Evolutionary conservation across 2,113 vertebrate species (phyloP), one percentile per base, ranked within the genome.

Genomic region (Myotis davidii): DNA sequence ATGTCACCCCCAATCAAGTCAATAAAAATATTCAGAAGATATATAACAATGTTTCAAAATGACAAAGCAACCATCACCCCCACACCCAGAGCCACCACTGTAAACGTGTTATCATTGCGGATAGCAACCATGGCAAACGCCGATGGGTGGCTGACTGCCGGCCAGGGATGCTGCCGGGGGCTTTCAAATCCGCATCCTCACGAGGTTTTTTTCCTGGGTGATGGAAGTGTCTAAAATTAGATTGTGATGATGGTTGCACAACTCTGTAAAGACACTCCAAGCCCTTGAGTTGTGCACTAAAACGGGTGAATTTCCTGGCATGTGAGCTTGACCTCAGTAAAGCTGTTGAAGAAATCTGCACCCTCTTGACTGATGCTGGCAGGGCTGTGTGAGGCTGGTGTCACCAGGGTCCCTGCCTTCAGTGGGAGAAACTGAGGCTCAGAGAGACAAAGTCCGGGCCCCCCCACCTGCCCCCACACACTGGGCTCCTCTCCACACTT

Each of bases 181-280:
- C 67, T 87, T 64, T 70, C 64, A 59, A 79, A 76, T 67, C 87
- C 23, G 10, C 61, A 29, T 59, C 64, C 29, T 93, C 34, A 21
- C 1, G 37, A 88, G 85, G 29, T 39, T 50, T 61, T 89, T 78
- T 89, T 88, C 69, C 29, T 0, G 56, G 77, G 72, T 48, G 90
- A 89, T 21, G 67, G 88, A 88, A 78, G 52, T 39, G 9, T 89
- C 74, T 96, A 94, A 96, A 95, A 88, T 94, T 97, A 92, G 92
- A 77, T 32, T n/a, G 52, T 87, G 86, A 67, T 14, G 82, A 45
- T 48, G 67, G 34, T 9, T 69, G 88, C 82, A 93, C 82, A n/a
- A 37, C 39, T 70, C 78, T 42, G 79, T 64, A 65, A 74, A 90
- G 87, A 73, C 21, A n/a, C 88, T 67, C 23, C 94, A 85, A 88